These are phyloP conservation scores for Oreortyx pictus DNA, from an alignment of 2,797 vertebrate genomes.

Conservation along the genomic window DNA sequence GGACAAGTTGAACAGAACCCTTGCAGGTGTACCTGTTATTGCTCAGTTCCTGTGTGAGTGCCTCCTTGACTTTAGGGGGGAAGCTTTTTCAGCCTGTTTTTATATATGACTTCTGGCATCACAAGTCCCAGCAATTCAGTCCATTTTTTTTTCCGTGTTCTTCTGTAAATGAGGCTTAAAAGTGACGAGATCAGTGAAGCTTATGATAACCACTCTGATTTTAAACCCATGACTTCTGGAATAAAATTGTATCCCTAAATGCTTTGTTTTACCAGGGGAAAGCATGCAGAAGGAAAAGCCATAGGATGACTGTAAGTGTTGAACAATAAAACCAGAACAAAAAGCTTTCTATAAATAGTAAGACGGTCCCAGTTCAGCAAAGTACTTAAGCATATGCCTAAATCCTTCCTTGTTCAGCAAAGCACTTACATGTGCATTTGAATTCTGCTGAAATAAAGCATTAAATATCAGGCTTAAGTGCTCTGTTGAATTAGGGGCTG, in stretches of 20 bases:
- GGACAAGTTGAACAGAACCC: neutral
- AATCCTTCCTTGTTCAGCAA: conserved; percentile 51
- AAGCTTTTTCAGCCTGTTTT: neutral
- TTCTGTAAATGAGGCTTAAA: neutral
- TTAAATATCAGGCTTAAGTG: neutral
- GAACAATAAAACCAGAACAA: conserved; percentile 52
- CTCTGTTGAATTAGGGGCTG: neutral
- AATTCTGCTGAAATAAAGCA: conserved; percentile 22
- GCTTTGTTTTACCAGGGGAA: neutral
- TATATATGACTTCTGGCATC: neutral
- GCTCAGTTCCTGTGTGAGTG: neutral
- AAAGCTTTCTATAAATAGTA: conserved; percentile 64
- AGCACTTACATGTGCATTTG: conserved; percentile 40
- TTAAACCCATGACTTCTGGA: neutral
- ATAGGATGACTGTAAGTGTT: conserved; percentile 6
- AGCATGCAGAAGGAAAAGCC: conserved; percentile 40
- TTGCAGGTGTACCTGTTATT: neutral
- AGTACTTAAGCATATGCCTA: conserved; percentile 59
- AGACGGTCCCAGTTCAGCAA: conserved; percentile 21
- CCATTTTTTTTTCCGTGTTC: neutral
- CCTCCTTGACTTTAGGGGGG: neutral
- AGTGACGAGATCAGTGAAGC: neutral
- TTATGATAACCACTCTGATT: neutral
- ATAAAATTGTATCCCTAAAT: neutral
- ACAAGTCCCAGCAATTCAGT: neutral